A percentile compares a stretch with the other conserved stretches of the same genome.
These are phyloP conservation scores for Sylvicapra grimmia DNA, from an alignment of 2,113 vertebrate species.

Conservation along the genomic window DNA sequence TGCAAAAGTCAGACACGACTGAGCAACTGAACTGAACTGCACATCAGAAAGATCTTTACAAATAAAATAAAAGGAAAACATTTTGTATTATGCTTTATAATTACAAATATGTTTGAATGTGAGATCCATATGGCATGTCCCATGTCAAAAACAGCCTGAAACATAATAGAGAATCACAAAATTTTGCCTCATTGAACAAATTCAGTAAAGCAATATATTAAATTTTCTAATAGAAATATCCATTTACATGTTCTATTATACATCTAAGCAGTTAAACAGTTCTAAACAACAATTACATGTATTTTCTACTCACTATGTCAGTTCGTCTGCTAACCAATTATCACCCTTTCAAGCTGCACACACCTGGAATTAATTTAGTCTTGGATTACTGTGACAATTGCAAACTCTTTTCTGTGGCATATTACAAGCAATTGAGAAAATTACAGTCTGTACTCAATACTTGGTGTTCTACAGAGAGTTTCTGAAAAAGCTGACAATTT, in stretches of 20 bases:
- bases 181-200: background rate
- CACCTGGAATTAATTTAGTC: constrained; percentile 39
- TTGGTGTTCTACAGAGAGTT: background rate
- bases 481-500: background rate
- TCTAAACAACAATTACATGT: background rate
- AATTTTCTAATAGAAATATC: background rate
- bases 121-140: background rate
- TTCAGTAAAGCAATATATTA: background rate
- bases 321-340: background rate
- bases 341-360: background rate
- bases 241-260: background rate
- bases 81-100: background rate
- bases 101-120: background rate
- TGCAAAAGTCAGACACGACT: background rate
- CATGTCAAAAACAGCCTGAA: background rate
- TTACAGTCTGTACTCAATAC: background rate
- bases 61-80: background rate
- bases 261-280: background rate
- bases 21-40: background rate
- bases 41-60: background rate
- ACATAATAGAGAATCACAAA: background rate
- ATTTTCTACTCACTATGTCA: background rate
- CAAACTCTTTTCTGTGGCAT: background rate
- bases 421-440: constrained; percentile 14
- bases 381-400: constrained; percentile 2